phyloP scores from a whole-genome alignment of 2,113 vertebrate species.

The Patagioenas fasciata region DNA sequence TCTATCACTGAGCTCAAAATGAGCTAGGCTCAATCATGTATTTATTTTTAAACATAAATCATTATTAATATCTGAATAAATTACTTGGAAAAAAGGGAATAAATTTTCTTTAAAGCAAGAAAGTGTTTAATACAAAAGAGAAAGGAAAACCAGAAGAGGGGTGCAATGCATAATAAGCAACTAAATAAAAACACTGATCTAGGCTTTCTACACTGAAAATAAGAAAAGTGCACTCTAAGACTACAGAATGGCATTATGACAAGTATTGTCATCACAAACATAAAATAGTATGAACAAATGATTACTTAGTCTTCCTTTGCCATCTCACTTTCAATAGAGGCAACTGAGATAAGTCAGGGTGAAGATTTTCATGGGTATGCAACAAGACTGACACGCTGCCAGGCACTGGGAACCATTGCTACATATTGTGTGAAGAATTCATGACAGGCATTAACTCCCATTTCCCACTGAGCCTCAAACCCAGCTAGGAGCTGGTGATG shows the following conservation, averaged over 20 bases:
- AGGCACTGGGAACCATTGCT: rapidly evolving
- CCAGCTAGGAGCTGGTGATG: not conserved
- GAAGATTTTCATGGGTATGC: not conserved
- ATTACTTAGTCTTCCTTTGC: not conserved
- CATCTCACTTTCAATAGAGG: not conserved
- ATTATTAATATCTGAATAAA: not conserved
- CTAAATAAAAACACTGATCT: not conserved
- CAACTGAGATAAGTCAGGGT: not conserved
- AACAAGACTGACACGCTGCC: not conserved
- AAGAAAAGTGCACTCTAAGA: not conserved
- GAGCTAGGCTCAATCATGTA: not conserved
- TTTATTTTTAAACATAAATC: not conserved
- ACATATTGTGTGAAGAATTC: not conserved
- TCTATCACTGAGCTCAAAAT: not conserved
- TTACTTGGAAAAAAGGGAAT: not conserved
- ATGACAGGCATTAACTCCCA: not conserved
- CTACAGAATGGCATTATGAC: not conserved
- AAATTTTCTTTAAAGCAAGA: not conserved
- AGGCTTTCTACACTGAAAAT: not conserved
- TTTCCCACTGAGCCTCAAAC: not conserved
- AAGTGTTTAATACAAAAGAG: not conserved
- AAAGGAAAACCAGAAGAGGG: not conserved
- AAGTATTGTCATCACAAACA: not conserved
- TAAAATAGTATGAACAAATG: not conserved
- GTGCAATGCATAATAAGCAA: not conserved